Evolutionary conservation across 2,888 invertebrate genomes (phyloP), one percentile per base, ranked within the genome.

Genomic region (Anarsia innoxiella): DNA sequence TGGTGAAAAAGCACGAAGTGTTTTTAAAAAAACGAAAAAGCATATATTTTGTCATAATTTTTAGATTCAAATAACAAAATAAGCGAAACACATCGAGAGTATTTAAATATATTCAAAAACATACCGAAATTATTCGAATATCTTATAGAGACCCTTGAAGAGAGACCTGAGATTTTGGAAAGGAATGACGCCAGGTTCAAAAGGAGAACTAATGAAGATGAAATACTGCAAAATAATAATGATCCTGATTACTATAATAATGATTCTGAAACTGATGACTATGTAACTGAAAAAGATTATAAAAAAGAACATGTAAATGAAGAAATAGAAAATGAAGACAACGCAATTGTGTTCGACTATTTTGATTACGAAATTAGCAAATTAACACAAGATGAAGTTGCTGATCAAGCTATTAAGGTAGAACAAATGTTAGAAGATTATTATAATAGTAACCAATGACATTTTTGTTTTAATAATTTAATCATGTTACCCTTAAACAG

Each of bases 61-160:
- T n/a, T n/a, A n/a, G n/a, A n/a, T n/a, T n/a, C n/a, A n/a, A n/a
- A n/a, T n/a, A n/a, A n/a, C n/a, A n/a, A 19, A 19, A 3, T 8
- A 19, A 19, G 19, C 19, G n/a, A n/a, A 2, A 9, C 25, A 4
- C 5, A 25, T 9, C 26, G 15, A 33, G 33, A 23, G 2, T 26
- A 26, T 15, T 26, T 33, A 14, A 14, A 33, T 41, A 55, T 71
- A 44, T 71, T 73, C 32, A 50, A 46, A 44, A 66, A 53, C 11
- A 55, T 76, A 25, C 75, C 77, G n/a, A 41, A 52, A 8, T 19
- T 75, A 1, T 69, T 73, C 36, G 66, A 74, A 44, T 65, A 69
- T 29, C 44, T 77, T 8, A 38, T 72, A 14, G 55, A 59, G 16
- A 51, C 59, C 2, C 44, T 78, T 8, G 56, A 68, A 37, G 54